phyloP scores from a whole-genome alignment of 2,797 vertebrate species.

The Okamejei kenojei region DNA sequence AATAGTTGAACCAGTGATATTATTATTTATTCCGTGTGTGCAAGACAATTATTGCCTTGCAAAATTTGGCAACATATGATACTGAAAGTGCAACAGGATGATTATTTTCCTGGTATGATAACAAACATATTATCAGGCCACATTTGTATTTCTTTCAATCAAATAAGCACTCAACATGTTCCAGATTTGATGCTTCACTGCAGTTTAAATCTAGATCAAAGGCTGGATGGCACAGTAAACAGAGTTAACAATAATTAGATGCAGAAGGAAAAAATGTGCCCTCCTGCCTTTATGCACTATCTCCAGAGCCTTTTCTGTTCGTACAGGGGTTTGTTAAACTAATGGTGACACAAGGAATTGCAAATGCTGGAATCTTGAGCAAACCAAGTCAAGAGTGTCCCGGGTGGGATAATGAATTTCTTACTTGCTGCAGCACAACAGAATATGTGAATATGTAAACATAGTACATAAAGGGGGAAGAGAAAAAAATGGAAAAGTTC shows the following conservation, averaged over 20 bases:
- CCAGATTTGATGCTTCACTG: neutral
- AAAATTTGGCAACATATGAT: slow-evolving; percentile 25
- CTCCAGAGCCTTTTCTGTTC: neutral
- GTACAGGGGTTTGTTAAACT: no score
- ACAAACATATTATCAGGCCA: neutral
- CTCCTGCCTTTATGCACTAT: neutral
- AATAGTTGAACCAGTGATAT: slow-evolving; percentile 1
- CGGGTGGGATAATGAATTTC: no score
- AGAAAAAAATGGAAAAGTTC: no score
- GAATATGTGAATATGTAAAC: no score
- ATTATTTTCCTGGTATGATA: neutral
- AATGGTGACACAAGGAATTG: no score
- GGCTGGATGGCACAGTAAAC: neutral
- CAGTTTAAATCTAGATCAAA: slow-evolving; percentile 16
- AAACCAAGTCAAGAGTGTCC: no score
- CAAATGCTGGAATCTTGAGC: no score
- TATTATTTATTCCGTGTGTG: slow-evolving; percentile 20
- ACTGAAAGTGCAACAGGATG: neutral
- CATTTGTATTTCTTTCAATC: neutral
- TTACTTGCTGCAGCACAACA: no score
- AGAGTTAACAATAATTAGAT: neutral
- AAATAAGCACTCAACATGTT: neutral
- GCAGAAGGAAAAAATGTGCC: neutral
- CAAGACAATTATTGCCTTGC: neutral
- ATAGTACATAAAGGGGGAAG: no score